These are phyloP conservation scores for Odontamblyopus rebecca DNA, from an alignment of 2,797 vertebrate genomes.

Conservation along the genomic window DNA sequence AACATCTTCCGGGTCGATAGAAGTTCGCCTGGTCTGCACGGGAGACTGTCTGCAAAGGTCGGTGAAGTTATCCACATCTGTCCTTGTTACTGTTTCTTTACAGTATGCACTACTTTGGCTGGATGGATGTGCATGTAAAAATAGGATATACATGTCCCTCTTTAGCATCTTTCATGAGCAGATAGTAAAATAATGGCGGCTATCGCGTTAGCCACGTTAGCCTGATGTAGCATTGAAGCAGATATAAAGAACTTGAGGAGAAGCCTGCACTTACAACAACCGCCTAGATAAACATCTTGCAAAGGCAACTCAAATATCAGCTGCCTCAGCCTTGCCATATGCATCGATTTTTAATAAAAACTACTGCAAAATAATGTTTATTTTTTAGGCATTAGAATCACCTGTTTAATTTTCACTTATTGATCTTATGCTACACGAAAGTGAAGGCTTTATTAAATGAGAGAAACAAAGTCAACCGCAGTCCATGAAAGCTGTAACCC, in stretches of 20 bases:
- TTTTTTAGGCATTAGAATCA: not conserved
- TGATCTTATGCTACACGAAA: not conserved
- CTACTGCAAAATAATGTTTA: not conserved
- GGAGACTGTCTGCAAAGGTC: constrained; percentile 65
- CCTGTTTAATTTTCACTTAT: not conserved
- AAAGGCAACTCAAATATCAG: not conserved
- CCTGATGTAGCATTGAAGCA: constrained; percentile 7
- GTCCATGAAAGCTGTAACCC: not conserved
- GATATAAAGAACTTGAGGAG: constrained; percentile 27
- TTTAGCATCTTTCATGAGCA: not conserved
- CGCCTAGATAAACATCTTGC: not conserved
- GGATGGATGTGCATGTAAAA: not conserved
- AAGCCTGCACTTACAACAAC: constrained; percentile 8
- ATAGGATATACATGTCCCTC: not conserved
- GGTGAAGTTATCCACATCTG: constrained; percentile 41
- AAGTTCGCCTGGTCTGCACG: constrained; percentile 50
- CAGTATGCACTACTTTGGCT: constrained; percentile 18
- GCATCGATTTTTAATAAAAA: not conserved
- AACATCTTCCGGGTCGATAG: constrained; percentile 63
- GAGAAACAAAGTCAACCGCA: not conserved
- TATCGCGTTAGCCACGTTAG: constrained; percentile 42
- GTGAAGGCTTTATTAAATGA: too few relatives aligned
- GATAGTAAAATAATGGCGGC: constrained; percentile 7
- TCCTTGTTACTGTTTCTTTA: constrained; percentile 14
- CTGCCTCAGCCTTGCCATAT: not conserved